phyloP scores from a whole-genome alignment of 2,113 vertebrate genomes.

The Pipra filicauda region DNA sequence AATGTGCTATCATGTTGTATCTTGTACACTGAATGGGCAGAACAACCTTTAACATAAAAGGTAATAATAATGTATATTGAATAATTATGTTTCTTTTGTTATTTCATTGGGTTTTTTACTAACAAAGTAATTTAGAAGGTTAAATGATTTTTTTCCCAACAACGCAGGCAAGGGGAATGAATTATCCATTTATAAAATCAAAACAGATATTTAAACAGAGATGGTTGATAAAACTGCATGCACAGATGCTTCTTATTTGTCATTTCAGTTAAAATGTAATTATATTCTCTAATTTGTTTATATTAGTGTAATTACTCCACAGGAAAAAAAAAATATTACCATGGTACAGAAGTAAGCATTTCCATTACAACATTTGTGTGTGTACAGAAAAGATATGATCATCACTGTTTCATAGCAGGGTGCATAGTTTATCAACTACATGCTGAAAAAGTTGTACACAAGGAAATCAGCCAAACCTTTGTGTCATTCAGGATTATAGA shows the following conservation, averaged over 20 bases:
- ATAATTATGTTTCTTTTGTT: not conserved
- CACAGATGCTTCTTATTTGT: constrained; percentile 52
- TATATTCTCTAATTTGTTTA: constrained; percentile 54
- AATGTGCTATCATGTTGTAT: not conserved
- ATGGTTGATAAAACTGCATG: constrained; percentile 41
- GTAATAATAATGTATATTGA: not conserved
- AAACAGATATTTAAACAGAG: constrained; percentile 36
- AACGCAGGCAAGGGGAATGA: constrained; percentile 22
- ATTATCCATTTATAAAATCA: constrained; percentile 39
- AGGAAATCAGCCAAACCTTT: not conserved
- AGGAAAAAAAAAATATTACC: not conserved
- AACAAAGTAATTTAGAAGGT: constrained; percentile 26
- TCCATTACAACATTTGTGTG: not conserved
- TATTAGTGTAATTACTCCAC: constrained; percentile 43
- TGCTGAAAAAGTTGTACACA: not conserved
- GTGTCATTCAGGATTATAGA: not conserved
- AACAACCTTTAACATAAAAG: not conserved
- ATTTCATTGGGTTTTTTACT: not conserved
- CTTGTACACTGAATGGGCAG: not conserved
- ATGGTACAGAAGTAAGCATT: constrained; percentile 5
- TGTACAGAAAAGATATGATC: not conserved
- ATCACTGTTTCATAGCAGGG: not conserved
- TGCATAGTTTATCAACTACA: not conserved
- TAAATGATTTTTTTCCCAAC: constrained; percentile 7
- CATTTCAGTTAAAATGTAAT: constrained; percentile 53